Conservation (phyloP, 1,140 invertebrate species). For the Adoxophyes honmai region DNA sequence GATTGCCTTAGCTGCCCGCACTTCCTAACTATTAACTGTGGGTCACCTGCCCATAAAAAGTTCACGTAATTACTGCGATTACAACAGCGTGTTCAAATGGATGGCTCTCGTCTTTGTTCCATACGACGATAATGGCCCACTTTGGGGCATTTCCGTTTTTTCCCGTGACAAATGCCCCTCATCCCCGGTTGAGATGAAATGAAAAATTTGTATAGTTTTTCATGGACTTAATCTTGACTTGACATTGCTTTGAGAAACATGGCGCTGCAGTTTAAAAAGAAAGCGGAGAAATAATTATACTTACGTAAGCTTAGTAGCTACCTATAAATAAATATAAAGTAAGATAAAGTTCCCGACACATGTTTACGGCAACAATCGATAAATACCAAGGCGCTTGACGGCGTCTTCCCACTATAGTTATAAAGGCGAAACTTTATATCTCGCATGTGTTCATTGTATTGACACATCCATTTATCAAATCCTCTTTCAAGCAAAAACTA, state of each 20-base stretch:
- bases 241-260: neutral
- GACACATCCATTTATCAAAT: too few species aligned
- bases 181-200: conserved; percentile 6
- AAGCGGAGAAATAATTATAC: too few species aligned
- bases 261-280: neutral
- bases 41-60: conserved; percentile 14
- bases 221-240: conserved; percentile 5
- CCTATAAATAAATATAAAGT: too few species aligned
- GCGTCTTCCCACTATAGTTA: too few species aligned
- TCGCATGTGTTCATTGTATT: too few species aligned
- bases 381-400: too few species aligned
- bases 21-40: conserved; percentile 7
- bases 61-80: conserved; percentile 6
- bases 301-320: too few species aligned
- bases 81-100: neutral
- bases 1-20: neutral
- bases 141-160: conserved; percentile 14
- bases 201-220: conserved; percentile 14
- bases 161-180: conserved; percentile 8
- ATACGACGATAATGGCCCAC: conserved; percentile 12
- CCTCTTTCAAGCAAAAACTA: too few species aligned
- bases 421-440: too few species aligned
- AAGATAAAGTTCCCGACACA: too few species aligned
- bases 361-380: too few species aligned
- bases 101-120: conserved; percentile 13